These are phyloP conservation scores for Grantiella picta DNA, from an alignment of 2,113 vertebrate species.

Conservation along the genomic window DNA sequence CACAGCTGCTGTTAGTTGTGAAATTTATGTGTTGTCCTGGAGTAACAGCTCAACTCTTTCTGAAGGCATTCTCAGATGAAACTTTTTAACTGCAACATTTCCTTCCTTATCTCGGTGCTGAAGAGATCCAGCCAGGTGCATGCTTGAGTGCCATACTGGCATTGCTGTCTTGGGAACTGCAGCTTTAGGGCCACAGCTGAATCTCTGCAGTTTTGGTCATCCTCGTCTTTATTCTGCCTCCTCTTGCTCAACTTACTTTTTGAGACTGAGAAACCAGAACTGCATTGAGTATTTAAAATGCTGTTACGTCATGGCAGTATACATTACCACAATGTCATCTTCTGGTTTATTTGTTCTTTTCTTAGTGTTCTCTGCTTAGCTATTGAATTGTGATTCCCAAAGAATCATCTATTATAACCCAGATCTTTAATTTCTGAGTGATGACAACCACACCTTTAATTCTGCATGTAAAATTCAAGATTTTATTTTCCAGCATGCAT, in stretches of 20 bases:
- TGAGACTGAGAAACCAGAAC: neutral
- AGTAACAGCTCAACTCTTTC: neutral
- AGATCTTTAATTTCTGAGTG: neutral
- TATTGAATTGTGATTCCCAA: neutral
- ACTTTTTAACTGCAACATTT: neutral
- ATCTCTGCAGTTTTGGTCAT: neutral
- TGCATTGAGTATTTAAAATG: neutral
- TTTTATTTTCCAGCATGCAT: neutral
- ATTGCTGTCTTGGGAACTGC: neutral
- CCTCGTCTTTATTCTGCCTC: neutral
- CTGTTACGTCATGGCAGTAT: neutral
- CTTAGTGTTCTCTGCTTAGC: neutral
- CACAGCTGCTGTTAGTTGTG: neutral
- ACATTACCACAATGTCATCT: neutral
- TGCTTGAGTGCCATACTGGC: neutral
- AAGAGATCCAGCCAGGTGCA: neutral
- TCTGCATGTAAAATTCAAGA: neutral
- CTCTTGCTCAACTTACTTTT: neutral
- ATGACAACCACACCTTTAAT: neutral
- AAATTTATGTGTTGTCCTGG: neutral
- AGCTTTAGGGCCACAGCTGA: neutral
- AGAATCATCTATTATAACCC: neutral
- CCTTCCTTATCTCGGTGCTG: neutral
- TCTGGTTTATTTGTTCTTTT: neutral
- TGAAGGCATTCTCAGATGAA: neutral